Evolutionary conservation across 2,113 vertebrate species (phyloP).

Genomic region (Rhinichthys klamathensis): DNA sequence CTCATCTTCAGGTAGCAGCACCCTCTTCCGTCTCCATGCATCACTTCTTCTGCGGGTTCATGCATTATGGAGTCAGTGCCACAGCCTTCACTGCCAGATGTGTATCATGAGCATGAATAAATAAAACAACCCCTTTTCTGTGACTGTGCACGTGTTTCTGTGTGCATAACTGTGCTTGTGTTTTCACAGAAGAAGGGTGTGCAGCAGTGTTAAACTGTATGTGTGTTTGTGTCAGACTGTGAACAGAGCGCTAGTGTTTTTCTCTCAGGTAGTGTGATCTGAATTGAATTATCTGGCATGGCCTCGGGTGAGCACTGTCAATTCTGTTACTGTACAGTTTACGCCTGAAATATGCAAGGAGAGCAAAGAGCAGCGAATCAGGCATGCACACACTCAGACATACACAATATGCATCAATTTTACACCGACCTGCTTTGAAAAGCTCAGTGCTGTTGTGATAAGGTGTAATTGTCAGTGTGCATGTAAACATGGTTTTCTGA

Average conservation of each 20-base stretch:
- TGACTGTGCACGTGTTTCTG: slow-evolving; percentile 22
- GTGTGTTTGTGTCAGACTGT: background rate
- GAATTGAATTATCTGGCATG: slow-evolving; percentile 28
- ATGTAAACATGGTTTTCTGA: slow-evolving; percentile 3
- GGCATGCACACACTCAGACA: background rate
- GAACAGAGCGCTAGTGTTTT: background rate
- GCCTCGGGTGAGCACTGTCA: background rate
- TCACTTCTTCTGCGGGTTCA: slow-evolving; percentile 60
- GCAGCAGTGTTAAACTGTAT: background rate
- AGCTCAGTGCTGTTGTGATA: slow-evolving; percentile 28
- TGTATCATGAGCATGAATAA: slow-evolving; percentile 43
- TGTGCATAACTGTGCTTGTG: background rate
- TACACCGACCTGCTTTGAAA: slow-evolving; percentile 19
- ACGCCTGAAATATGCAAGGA: slow-evolving; percentile 11
- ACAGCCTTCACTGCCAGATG: background rate
- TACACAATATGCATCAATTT: background rate
- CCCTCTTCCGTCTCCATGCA: slow-evolving; percentile 48
- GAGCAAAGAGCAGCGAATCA: slow-evolving; percentile 5
- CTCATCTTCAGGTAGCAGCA: background rate
- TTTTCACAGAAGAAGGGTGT: slow-evolving; percentile 14
- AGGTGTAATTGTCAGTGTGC: slow-evolving; percentile 12
- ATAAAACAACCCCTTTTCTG: slow-evolving; percentile 5
- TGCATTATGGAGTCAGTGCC: slow-evolving; percentile 58
- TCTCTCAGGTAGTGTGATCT: slow-evolving; percentile 28
- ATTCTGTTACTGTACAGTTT: slow-evolving; percentile 30